A percentile compares a stretch with the other conserved stretches of the same genome.
These are phyloP conservation scores for Luperina nickerlii DNA, from an alignment of 2,888 invertebrate genomes.

Conservation along the genomic window DNA sequence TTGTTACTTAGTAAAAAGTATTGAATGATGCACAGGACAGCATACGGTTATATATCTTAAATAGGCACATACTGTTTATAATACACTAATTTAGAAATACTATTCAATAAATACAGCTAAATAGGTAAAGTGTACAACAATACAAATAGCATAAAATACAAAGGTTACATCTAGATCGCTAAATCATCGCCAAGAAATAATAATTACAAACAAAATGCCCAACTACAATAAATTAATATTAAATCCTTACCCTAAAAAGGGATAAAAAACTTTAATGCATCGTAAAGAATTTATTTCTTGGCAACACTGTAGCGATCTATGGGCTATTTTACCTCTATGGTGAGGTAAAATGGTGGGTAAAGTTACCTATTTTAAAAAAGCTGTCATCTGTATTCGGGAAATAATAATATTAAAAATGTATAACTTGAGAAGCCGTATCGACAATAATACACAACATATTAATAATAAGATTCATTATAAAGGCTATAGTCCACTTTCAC, in stretches of 20 bases:
- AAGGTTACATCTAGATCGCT: constrained; percentile 10
- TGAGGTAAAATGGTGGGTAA: constrained; percentile 60
- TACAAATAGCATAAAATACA: constrained; percentile 17
- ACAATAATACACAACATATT: constrained; percentile 63
- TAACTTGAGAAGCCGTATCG: constrained; percentile 67
- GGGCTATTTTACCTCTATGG: constrained; percentile 50
- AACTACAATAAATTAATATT: constrained; percentile 41
- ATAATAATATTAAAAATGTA: constrained; percentile 64
- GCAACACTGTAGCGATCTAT: constrained; percentile 39
- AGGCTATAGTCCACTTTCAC: constrained; percentile 20
- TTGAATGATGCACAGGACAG: constrained; percentile 13
- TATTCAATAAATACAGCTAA: constrained; percentile 48
- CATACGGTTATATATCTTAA: constrained; percentile 14
- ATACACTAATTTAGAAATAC: constrained; percentile 41
- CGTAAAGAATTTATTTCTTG: constrained; percentile 26
- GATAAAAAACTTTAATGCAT: constrained; percentile 2
- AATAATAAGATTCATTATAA: constrained; percentile 59
- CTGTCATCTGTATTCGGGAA: constrained; percentile 57
- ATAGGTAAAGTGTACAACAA: constrained; percentile 12
- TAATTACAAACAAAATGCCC: constrained; percentile 10
- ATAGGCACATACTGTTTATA: constrained; percentile 51
- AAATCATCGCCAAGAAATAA: constrained; percentile 29
- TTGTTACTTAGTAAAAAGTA: background rate
- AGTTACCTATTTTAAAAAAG: constrained; percentile 38
- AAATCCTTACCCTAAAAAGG: constrained; percentile 18